Evolutionary conservation across 1,140 invertebrate genomes (phyloP).

Genomic region (Drosophila auraria): DNA sequence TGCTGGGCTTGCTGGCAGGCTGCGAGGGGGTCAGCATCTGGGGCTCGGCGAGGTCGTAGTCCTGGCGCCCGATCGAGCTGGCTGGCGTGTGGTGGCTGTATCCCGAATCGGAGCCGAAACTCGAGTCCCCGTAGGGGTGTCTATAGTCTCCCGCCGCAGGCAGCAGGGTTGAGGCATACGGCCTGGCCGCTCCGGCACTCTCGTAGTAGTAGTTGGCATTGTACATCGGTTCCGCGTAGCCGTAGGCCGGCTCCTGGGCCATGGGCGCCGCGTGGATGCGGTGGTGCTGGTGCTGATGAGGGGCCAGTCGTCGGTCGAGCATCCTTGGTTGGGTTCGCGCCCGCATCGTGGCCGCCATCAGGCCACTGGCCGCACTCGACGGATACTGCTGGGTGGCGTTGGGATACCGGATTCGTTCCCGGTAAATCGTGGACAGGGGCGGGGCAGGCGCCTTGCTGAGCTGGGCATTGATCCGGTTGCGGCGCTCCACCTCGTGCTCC

Average conservation of each 20-base stretch:
- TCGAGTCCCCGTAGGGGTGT: constrained; percentile 85
- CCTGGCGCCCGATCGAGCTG: constrained; percentile 82
- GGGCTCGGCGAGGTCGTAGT: constrained; percentile 72
- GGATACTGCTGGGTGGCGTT: constrained; percentile 67
- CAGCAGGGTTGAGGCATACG: constrained; percentile 60
- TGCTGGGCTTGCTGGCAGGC: constrained; percentile 55
- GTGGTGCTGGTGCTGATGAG: constrained; percentile 73
- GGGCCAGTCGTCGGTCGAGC: constrained; percentile 86
- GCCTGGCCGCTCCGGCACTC: constrained; percentile 85
- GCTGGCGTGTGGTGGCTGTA: constrained; percentile 89
- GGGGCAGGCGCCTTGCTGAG: constrained; percentile 58
- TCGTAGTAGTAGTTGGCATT: constrained; percentile 89
- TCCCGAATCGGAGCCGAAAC: constrained; percentile 89
- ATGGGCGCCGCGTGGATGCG: constrained; percentile 66
- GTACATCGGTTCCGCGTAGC: constrained; percentile 86
- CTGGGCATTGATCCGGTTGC: constrained; percentile 83
- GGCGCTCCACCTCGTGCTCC: constrained; percentile 80
- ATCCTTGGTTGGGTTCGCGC: constrained; percentile 86
- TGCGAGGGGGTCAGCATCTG: constrained; percentile 32
- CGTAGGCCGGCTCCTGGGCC: constrained; percentile 69
- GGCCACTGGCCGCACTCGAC: constrained; percentile 53
- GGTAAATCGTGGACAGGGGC: constrained; percentile 76
- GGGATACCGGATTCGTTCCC: constrained; percentile 75
- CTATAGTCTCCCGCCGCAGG: constrained; percentile 68
- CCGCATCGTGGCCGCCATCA: constrained; percentile 71